Evolutionary conservation across 1,140 invertebrate species (phyloP).

Genomic region (Andricus grossulariae): DNA sequence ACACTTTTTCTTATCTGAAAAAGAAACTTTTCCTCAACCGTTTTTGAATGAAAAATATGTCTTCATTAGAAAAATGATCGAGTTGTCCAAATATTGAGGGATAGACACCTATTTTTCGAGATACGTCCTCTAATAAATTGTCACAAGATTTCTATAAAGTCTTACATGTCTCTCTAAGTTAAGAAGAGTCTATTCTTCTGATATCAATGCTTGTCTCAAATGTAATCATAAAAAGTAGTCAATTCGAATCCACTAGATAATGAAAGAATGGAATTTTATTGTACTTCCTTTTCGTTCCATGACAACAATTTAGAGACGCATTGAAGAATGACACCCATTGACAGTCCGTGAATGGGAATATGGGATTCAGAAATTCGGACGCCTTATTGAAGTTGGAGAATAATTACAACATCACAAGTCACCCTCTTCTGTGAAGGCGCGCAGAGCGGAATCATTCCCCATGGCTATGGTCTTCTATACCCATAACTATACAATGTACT

Average conservation of each 20-base stretch:
- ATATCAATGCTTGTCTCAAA: not conserved
- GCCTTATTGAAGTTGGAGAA: conserved; percentile 18
- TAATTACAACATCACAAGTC: conserved; percentile 16
- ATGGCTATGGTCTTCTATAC: not conserved
- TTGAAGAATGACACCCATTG: not conserved
- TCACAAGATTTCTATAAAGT: not conserved
- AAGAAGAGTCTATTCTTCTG: not conserved
- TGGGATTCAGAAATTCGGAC: conserved; percentile 6
- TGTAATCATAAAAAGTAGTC: not conserved
- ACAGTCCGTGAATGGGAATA: not conserved
- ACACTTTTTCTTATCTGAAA: no score
- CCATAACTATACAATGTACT: not conserved
- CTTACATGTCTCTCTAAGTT: not conserved
- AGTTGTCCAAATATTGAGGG: not conserved
- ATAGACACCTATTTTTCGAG: no score
- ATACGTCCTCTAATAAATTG: no score
- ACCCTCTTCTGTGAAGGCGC: conserved; percentile 18
- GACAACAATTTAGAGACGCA: not conserved
- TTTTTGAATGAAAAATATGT: not conserved
- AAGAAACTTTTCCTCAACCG: no score
- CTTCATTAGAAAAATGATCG: not conserved
- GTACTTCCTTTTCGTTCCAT: not conserved
- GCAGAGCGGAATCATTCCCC: conserved; percentile 7
- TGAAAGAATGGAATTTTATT: not conserved
- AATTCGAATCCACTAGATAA: not conserved